These are phyloP conservation scores for Luperina testacea DNA, from an alignment of 2,888 invertebrate species.

Conservation along the genomic window DNA sequence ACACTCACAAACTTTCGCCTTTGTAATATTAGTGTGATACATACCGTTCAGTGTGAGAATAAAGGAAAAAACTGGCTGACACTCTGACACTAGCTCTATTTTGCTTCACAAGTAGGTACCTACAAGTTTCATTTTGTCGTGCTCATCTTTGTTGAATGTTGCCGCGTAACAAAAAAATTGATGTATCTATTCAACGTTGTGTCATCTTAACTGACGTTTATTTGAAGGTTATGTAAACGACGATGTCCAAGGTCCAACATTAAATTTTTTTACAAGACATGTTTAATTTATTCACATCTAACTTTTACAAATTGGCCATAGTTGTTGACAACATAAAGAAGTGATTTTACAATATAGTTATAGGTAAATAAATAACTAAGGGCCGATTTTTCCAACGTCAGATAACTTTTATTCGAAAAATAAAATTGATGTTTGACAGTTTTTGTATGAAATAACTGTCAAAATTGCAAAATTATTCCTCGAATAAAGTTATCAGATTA, in stretches of 20 bases:
- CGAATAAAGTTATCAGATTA: too few species aligned
- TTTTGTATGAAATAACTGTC: too few species aligned
- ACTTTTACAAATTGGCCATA: background rate
- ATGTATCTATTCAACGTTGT: constrained; percentile 51
- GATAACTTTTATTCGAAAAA: too few species aligned
- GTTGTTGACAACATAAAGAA: constrained; percentile 9
- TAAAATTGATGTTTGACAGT: too few species aligned
- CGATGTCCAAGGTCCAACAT: constrained; percentile 51
- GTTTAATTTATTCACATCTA: constrained; percentile 48
- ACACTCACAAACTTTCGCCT: too few species aligned
- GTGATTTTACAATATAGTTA: background rate
- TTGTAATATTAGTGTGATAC: too few species aligned
- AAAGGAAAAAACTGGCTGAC: background rate
- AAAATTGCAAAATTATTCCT: too few species aligned
- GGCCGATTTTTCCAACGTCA: too few species aligned
- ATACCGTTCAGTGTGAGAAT: background rate
- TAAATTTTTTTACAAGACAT: constrained; percentile 44
- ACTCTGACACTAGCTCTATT: background rate
- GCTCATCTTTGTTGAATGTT: constrained; percentile 20
- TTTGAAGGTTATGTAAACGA: constrained; percentile 55
- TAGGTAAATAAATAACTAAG: constrained; percentile 46
- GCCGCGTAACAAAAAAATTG: constrained; percentile 48
- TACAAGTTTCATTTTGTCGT: background rate
- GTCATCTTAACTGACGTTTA: constrained; percentile 51
- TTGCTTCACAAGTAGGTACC: too few species aligned